Base-by-base conservation (phyloP, 2,888 invertebrate species). In the Leistus spinibarbis region DNA sequence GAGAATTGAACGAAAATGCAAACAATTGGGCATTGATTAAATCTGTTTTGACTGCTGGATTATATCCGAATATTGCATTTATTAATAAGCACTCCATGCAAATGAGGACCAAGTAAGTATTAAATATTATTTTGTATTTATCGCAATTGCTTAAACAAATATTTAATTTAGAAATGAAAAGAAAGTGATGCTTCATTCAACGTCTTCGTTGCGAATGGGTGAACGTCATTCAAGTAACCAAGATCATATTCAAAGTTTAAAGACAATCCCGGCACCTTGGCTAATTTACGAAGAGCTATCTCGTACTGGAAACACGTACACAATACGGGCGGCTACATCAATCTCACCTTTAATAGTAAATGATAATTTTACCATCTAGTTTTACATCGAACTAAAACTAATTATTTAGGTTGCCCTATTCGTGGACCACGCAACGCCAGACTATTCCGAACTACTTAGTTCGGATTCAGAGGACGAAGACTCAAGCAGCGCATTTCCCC, bases 21-120 rank as follows among this genome's bases (percentile, higher is more conserved):
- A 92, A 94, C 80, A 93, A 93, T 82, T 96, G 96, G 96, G 92
- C 95, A 10, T 91, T 98, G 71, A 92, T 99, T 0, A 98, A 98
- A 83, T 94, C 95, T 0, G 95, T 95, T 1, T 87, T 98, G 40
- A 91, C 92, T 23, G 94, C 95, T 2, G 98, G 98, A 0, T 88
- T 95, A 76, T 98, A 98, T 85, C 98, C 99, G 0, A 95, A 95
- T 80, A 85, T 98, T 60, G 93, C 94, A 17, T 88, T 92, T 19
- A 90, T 93, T 0, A 92, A 93, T 82, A 86, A 92, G 13, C 89
- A 90, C 20, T 88, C 89, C 7, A 60, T 67, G 60, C 57, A 75
- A 69, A 68, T 75, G 27, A 27, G 23, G 17, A 71, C 70, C 16
- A 75, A 65, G 76, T 77, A 65, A 24, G 67, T 71, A 13, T 71